Conservation (phyloP, 1,140 invertebrate genomes). For the Drosophila pachea region DNA sequence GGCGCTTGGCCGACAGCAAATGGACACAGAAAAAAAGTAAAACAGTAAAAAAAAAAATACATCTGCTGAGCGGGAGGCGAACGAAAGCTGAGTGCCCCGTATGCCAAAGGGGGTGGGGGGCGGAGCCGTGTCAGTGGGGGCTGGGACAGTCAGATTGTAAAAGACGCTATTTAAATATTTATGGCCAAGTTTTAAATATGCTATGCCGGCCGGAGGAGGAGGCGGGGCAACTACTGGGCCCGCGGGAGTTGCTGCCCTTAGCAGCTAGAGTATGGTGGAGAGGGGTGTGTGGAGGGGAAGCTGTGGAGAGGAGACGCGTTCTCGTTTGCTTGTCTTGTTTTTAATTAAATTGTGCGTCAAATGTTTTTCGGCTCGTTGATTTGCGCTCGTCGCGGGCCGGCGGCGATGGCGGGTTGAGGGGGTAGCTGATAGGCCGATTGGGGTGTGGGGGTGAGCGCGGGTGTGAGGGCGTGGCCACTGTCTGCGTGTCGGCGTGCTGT, state of each 20-base stretch:
- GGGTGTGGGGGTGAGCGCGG: no score
- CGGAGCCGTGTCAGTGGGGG: not conserved
- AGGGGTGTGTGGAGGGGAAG: not conserved
- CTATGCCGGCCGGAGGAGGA: not conserved
- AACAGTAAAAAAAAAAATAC: not conserved
- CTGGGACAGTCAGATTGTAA: not conserved
- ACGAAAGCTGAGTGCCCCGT: not conserved
- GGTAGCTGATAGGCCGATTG: not conserved
- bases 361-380: constrained; percentile 68
- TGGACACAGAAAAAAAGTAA: not conserved
- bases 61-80: not conserved
- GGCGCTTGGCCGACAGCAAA: constrained; percentile 1
- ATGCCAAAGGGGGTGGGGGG: not conserved
- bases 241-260: constrained; percentile 4
- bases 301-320: not conserved
- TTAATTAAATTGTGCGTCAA: constrained; percentile 77
- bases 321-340: constrained; percentile 44
- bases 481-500: constrained; percentile 43
- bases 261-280: not conserved
- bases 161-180: constrained; percentile 24
- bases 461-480: constrained; percentile 31
- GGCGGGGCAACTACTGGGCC: not conserved
- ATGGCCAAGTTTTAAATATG: constrained; percentile 11
- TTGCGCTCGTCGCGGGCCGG: constrained; percentile 19
- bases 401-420: not conserved